phyloP scores from a whole-genome alignment of 2,797 vertebrate genomes.

The Pampus argenteus region DNA sequence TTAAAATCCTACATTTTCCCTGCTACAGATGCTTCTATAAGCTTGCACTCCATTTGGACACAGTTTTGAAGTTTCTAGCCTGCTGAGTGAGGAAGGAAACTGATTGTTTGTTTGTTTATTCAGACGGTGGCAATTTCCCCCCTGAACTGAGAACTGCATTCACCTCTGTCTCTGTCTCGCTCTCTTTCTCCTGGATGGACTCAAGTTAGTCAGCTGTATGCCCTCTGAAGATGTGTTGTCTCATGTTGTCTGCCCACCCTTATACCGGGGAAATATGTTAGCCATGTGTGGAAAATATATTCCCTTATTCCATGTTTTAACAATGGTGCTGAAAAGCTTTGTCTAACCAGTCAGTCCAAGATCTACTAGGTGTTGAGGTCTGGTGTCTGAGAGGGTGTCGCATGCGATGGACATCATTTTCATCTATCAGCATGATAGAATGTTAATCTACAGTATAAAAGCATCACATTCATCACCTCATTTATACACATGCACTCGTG shows the following conservation, averaged over 20 bases:
- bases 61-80: conserved; percentile 70
- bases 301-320: too few relatives aligned
- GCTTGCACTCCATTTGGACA: conserved; percentile 21
- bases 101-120: conserved; percentile 80
- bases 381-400: too few relatives aligned
- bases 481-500: too few relatives aligned
- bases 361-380: background rate
- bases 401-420: background rate
- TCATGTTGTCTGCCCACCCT: conserved; percentile 12
- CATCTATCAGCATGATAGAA: too few relatives aligned
- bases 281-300: too few relatives aligned
- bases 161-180: conserved; percentile 42
- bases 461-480: too few relatives aligned
- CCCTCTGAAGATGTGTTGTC: conserved; percentile 41
- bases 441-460: too few relatives aligned
- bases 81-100: conserved; percentile 73
- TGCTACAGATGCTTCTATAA: conserved; percentile 37
- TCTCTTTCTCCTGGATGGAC: conserved; percentile 36
- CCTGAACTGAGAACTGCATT: conserved; percentile 63
- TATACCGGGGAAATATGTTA: background rate
- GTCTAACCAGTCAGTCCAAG: background rate
- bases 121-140: conserved; percentile 77
- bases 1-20: background rate
- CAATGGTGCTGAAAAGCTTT: too few relatives aligned
- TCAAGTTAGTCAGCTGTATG: conserved; percentile 27